Conservation (phyloP, 2,888 invertebrate species). For the Eilema sororculum region DNA sequence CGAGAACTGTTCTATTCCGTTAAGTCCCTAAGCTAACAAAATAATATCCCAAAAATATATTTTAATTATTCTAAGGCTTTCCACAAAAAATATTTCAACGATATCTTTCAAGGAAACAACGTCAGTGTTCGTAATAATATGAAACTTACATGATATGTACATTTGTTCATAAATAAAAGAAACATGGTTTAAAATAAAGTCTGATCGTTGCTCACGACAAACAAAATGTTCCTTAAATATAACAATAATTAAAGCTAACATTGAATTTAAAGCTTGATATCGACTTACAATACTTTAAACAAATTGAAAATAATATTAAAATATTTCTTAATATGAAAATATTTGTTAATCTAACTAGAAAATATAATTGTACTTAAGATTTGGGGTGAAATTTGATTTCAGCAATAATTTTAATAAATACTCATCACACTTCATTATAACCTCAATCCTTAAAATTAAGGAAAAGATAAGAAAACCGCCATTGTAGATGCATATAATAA, state of each 20-base stretch:
- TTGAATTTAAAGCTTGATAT: conserved; percentile 86
- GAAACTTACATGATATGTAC: conserved; percentile 61
- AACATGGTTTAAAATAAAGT: conserved; percentile 29
- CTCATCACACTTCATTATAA: neutral
- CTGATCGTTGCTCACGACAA: conserved; percentile 33
- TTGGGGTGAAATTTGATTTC: conserved; percentile 25
- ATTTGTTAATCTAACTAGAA: conserved; percentile 20
- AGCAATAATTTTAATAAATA: conserved; percentile 25
- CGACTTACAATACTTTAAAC: conserved; percentile 70
- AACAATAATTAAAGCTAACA: conserved; percentile 85
- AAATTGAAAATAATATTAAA: conserved; percentile 49
- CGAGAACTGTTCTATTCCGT: neutral
- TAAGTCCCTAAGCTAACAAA: neutral
- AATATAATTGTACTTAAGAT: conserved; percentile 28
- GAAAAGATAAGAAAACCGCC: neutral
- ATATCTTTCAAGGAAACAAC: conserved; percentile 21
- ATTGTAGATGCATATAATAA: no score
- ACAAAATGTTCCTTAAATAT: conserved; percentile 59
- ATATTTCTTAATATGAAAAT: conserved; percentile 23
- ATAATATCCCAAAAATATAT: neutral
- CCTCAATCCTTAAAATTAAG: neutral
- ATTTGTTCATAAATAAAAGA: conserved; percentile 53
- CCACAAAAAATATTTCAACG: neutral
- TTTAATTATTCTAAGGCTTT: neutral
- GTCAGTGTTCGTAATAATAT: conserved; percentile 43